phyloP scores from a whole-genome alignment of 2,797 vertebrate genomes.

The Cossypha niveicapilla region DNA sequence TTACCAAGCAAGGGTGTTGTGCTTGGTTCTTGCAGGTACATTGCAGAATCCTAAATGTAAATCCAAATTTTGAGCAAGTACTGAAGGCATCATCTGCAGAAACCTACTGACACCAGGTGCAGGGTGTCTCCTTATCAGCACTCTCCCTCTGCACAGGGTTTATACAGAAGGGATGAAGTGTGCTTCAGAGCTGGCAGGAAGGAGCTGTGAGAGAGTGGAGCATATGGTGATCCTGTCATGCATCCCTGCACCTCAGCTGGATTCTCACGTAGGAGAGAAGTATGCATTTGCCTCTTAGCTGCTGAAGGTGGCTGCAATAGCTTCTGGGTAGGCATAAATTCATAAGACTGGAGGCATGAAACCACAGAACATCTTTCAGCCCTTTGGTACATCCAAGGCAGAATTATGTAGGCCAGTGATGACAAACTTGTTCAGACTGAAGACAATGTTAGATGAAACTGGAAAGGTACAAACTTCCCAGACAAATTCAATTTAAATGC shows the following conservation, averaged over 20 bases:
- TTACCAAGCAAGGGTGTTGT: not conserved
- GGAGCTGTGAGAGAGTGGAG: not conserved
- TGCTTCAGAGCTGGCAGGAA: slow-evolving; percentile 19
- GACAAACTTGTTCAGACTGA: not conserved
- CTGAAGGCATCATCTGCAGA: not conserved
- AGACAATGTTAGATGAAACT: not conserved
- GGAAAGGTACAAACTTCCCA: not conserved
- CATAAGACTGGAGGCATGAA: not conserved
- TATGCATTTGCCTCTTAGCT: slow-evolving; percentile 16
- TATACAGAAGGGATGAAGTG: not conserved
- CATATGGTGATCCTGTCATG: slow-evolving; percentile 45
- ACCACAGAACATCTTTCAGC: not conserved
- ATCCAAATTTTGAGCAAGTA: not conserved
- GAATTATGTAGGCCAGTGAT: not conserved
- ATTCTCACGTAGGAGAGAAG: not conserved
- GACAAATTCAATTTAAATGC: not conserved
- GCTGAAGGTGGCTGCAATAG: slow-evolving; percentile 29
- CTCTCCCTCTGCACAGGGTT: not conserved
- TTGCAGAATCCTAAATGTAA: not conserved
- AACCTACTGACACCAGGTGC: not conserved
- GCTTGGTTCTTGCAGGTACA: not conserved
- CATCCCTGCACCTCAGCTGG: slow-evolving; percentile 29
- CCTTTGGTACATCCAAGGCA: not conserved
- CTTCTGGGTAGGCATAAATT: not conserved
- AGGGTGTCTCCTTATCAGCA: not conserved